Evolutionary conservation across 2,888 invertebrate species (phyloP).

Genomic region (Stramonita haemastoma): DNA sequence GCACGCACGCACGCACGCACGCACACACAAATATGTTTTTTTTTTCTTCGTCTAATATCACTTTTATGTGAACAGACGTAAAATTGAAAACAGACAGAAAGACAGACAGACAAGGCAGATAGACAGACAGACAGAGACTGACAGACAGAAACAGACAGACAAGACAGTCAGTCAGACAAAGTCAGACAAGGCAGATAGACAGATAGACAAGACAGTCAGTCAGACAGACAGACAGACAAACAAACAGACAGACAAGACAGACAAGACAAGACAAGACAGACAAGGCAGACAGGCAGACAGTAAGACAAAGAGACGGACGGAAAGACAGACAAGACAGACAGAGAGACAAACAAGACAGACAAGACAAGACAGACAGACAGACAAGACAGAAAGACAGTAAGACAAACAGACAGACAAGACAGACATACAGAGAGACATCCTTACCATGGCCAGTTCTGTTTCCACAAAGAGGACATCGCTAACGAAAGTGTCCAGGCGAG

Average conservation of each 20-base stretch:
- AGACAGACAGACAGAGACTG: slow-evolving; percentile 15
- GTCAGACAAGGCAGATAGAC: slow-evolving; percentile 22
- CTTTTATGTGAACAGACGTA: not conserved
- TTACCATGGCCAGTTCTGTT: slow-evolving; percentile 63
- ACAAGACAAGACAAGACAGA: too few relatives aligned
- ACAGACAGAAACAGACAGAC: slow-evolving; percentile 8
- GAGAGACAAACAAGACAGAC: too few relatives aligned
- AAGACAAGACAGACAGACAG: too few relatives aligned
- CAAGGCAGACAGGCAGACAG: not conserved
- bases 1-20: not conserved
- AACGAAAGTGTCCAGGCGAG: slow-evolving; percentile 65
- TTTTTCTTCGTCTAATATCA: not conserved
- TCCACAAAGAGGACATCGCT: slow-evolving; percentile 68
- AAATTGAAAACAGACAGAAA: not conserved
- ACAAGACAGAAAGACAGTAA: too few relatives aligned
- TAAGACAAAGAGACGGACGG: not conserved
- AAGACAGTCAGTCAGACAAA: slow-evolving; percentile 13
- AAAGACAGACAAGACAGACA: too few relatives aligned
- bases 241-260: not conserved
- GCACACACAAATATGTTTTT: too few relatives aligned
- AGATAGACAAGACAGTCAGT: not conserved
- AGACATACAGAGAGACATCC: slow-evolving; percentile 43
- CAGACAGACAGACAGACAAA: not conserved
- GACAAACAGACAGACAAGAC: too few relatives aligned
- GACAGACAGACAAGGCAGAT: not conserved